Conservation (phyloP, 1,140 invertebrate genomes). For the Micrasema longulum region DNA sequence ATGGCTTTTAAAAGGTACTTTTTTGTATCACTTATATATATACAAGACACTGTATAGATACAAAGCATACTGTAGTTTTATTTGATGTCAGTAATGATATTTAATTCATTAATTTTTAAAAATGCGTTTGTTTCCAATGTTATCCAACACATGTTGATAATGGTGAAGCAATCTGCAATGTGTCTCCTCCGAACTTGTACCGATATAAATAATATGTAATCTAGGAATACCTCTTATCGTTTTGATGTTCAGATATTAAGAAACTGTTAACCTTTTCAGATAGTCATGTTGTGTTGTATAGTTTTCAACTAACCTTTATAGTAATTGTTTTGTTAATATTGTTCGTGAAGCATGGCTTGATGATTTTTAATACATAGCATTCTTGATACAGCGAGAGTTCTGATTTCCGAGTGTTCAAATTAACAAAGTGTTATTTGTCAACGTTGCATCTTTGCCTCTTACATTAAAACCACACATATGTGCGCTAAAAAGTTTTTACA, state of each 20-base stretch:
- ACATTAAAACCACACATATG: conserved; percentile 70
- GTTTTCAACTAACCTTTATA: conserved; percentile 51
- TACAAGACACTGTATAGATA: no score
- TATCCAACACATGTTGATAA: no score
- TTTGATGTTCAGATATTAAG: not conserved
- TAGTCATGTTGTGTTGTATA: conserved; percentile 47
- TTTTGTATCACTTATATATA: no score
- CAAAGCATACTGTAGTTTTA: no score
- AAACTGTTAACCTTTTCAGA: conserved; percentile 10
- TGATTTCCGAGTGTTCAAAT: conserved; percentile 18
- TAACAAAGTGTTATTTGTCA: conserved; percentile 59
- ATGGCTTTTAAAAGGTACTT: no score
- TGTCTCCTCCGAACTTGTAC: no score
- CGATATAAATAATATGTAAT: not conserved
- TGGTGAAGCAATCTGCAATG: no score
- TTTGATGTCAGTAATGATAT: no score
- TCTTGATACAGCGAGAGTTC: not conserved
- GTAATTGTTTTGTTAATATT: conserved; percentile 47
- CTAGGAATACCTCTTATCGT: not conserved
- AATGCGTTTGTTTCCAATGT: no score
- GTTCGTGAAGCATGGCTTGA: conserved; percentile 51
- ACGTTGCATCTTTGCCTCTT: conserved; percentile 69
- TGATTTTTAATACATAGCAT: conserved; percentile 20
- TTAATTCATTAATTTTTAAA: no score
- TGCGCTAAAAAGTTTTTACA: conserved; percentile 68